phyloP scores from a whole-genome alignment of 2,113 vertebrate species.

The Sitta europaea region DNA sequence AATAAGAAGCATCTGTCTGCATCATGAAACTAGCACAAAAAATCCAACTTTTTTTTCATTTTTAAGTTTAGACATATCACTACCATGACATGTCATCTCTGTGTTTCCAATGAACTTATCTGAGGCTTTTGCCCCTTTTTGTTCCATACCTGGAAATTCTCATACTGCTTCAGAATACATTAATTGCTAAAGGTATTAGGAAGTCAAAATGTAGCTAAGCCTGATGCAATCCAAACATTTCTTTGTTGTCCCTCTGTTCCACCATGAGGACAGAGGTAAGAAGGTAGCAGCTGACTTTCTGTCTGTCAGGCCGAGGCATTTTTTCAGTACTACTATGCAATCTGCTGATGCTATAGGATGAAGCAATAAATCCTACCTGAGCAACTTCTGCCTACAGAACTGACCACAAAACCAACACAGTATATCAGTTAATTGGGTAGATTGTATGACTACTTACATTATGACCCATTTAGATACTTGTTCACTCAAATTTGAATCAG shows the following conservation, averaged over 20 bases:
- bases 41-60: background rate
- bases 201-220: background rate
- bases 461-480: background rate
- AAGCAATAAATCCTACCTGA: background rate
- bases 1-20: background rate
- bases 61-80: background rate
- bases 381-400: background rate
- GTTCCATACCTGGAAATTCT: background rate
- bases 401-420: background rate
- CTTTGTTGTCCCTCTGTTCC: background rate
- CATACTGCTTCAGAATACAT: background rate
- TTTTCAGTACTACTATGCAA: background rate
- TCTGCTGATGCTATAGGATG: background rate
- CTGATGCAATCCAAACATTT: background rate
- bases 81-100: background rate
- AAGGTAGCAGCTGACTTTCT: background rate
- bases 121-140: background rate
- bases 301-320: accelerated
- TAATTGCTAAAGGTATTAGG: background rate
- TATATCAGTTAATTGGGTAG: background rate
- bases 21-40: background rate
- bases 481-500: background rate
- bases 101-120: background rate
- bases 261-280: background rate
- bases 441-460: background rate